These are phyloP conservation scores for Athene noctua DNA, from an alignment of 2,113 vertebrate genomes.

Conservation along the genomic window DNA sequence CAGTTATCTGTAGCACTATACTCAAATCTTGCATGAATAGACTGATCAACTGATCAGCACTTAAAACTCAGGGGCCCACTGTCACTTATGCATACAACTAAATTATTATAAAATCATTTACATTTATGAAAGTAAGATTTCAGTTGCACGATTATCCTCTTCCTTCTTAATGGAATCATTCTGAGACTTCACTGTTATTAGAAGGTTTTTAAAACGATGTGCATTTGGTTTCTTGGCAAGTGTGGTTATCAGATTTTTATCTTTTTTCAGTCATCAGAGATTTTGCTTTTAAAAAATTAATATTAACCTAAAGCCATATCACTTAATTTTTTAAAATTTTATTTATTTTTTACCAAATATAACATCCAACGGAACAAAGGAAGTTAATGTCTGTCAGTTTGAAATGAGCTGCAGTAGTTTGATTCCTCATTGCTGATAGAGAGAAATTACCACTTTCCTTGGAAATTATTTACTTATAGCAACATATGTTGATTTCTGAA, in stretches of 20 bases:
- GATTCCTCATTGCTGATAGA: neutral
- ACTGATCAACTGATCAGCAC: neutral
- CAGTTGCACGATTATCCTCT: neutral
- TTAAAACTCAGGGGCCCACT: neutral
- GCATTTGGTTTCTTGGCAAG: neutral
- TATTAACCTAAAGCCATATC: neutral
- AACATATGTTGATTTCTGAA: too few species aligned
- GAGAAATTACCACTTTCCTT: too few species aligned
- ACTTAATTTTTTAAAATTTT: neutral
- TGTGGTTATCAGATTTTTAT: neutral
- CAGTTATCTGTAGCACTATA: neutral
- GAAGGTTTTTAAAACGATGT: neutral
- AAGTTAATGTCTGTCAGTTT: neutral
- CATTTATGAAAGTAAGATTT: neutral
- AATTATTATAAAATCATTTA: neutral
- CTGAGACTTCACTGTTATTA: neutral
- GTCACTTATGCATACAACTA: fast-evolving
- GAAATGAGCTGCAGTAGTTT: neutral
- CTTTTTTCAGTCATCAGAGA: neutral
- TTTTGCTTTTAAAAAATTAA: neutral
- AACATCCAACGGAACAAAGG: neutral
- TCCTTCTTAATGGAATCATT: neutral
- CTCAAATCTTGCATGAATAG: neutral
- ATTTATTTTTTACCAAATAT: neutral
- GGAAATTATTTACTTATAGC: too few species aligned